A percentile compares a stretch with the other conserved stretches of the same genome.
phyloP scores from a whole-genome alignment of 2,113 vertebrate genomes.

The Archocentrus centrarchus region DNA sequence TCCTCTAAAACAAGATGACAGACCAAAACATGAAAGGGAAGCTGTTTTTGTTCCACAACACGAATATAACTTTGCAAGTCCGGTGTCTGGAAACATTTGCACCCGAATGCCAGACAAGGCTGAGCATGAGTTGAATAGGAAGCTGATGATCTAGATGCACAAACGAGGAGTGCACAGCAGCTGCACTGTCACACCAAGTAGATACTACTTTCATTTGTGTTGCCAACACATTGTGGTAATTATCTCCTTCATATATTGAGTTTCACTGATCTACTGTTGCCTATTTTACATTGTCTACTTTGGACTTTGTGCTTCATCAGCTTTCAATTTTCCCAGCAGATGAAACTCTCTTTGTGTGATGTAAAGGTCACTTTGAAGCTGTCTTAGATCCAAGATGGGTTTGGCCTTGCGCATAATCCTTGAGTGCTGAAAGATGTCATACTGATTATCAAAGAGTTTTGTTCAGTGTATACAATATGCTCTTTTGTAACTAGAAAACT shows the following conservation, averaged over 20 bases:
- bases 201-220: neutral
- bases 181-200: neutral
- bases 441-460: conserved; percentile 34
- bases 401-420: conserved; percentile 43
- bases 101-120: conserved; percentile 15
- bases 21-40: conserved; percentile 44
- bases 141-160: conserved; percentile 21
- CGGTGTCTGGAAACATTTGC: conserved; percentile 42
- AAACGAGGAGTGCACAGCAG: neutral
- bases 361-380: conserved; percentile 48
- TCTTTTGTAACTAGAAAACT: conserved; percentile 17
- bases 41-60: conserved; percentile 43
- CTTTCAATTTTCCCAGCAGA: conserved; percentile 2
- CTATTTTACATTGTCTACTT: conserved; percentile 17
- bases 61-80: conserved; percentile 41
- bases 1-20: conserved; percentile 47
- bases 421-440: conserved; percentile 31
- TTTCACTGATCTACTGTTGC: neutral
- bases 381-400: conserved; percentile 27
- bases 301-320: conserved; percentile 7
- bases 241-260: neutral
- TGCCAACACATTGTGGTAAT: neutral
- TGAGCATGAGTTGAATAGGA: conserved; percentile 32
- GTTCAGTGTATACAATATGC: conserved; percentile 15
- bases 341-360: conserved; percentile 37